A percentile compares a stretch with the other conserved stretches of the same genome.
phyloP scores from a whole-genome alignment of 2,113 vertebrate genomes.

The Apteryx owenii region DNA sequence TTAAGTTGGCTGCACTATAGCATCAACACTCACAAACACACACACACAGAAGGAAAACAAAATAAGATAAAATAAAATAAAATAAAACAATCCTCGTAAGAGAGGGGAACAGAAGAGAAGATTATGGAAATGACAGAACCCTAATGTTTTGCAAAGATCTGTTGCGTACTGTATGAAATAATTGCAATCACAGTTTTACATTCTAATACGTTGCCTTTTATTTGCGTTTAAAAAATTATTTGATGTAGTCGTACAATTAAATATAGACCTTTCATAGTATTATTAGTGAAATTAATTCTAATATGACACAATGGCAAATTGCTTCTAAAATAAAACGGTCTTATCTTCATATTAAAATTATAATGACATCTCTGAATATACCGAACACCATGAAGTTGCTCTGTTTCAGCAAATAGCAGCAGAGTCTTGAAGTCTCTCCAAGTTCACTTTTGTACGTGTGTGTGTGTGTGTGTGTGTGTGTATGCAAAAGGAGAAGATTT shows the following conservation, averaged over 20 bases:
- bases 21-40: neutral
- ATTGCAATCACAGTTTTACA: constrained; percentile 7
- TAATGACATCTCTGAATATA: neutral
- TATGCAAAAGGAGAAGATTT: neutral
- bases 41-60: too few relatives aligned
- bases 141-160: neutral
- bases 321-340: neutral
- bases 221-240: neutral
- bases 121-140: neutral
- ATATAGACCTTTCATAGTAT: neutral
- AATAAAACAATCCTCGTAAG: neutral
- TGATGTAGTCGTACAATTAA: constrained; percentile 13
- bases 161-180: neutral
- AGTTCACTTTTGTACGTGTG: accelerated
- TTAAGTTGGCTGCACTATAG: constrained; percentile 37
- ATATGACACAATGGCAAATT: neutral
- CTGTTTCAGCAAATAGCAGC: neutral
- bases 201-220: neutral
- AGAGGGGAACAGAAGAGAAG: neutral
- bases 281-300: constrained; percentile 2
- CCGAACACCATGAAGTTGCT: neutral
- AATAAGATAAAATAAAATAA: neutral
- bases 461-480: neutral
- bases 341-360: neutral
- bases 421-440: neutral